Percentiles rank a stretch among this genome's conserved stretches.
Conservation (phyloP, 1,140 invertebrate genomes). For the Brachystomella parvula region DNA sequence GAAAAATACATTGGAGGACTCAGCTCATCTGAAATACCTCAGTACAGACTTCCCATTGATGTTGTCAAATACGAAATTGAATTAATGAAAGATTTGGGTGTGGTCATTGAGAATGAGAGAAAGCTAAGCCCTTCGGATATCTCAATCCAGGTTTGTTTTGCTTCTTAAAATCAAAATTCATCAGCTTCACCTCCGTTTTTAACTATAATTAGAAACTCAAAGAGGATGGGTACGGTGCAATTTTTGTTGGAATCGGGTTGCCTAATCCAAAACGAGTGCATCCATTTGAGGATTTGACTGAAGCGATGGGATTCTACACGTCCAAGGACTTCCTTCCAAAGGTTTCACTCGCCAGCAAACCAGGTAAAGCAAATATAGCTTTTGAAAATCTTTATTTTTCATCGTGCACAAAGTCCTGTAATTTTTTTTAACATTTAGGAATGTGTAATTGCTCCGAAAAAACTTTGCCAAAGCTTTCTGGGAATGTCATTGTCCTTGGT, state of each 20-base stretch:
- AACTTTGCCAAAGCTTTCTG: slow-evolving; percentile 63
- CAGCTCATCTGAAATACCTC: slow-evolving; percentile 90
- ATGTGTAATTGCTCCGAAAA: slow-evolving; percentile 68
- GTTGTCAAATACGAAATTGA: slow-evolving; percentile 91
- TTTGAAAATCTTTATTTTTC: background rate
- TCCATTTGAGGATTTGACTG: slow-evolving; percentile 69
- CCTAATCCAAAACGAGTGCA: slow-evolving; percentile 76
- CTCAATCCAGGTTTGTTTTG: slow-evolving; percentile 57
- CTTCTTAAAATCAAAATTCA: slow-evolving; percentile 14
- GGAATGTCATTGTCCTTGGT: slow-evolving; percentile 87
- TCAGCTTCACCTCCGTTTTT: slow-evolving; percentile 10
- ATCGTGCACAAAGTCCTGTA: slow-evolving; percentile 13
- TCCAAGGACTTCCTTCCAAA: slow-evolving; percentile 88
- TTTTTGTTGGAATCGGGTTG: slow-evolving; percentile 91
- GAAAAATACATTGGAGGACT: slow-evolving; percentile 78
- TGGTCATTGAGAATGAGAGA: slow-evolving; percentile 65
- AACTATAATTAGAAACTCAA: slow-evolving; percentile 53
- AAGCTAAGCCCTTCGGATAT: slow-evolving; percentile 58
- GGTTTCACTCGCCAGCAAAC: slow-evolving; percentile 80
- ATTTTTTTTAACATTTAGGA: slow-evolving; percentile 45
- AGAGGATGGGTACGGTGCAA: slow-evolving; percentile 60
- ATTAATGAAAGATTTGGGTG: slow-evolving; percentile 83
- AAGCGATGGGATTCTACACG: slow-evolving; percentile 83
- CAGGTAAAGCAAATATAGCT: slow-evolving; percentile 49
- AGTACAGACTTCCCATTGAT: slow-evolving; percentile 86